Conservation (phyloP, 2,888 invertebrate genomes). For the Magallana nippona region DNA sequence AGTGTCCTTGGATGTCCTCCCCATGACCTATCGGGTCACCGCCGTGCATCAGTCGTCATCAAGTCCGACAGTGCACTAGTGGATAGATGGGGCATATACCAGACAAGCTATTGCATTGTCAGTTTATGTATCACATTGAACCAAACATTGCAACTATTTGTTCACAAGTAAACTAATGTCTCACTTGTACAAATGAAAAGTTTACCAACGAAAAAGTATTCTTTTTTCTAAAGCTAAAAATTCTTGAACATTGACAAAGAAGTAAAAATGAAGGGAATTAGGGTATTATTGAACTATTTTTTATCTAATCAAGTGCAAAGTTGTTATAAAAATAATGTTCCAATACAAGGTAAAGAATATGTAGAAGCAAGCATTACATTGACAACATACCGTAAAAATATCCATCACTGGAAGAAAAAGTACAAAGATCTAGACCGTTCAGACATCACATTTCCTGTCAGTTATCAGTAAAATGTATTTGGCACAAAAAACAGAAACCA, state of each 20-base stretch:
- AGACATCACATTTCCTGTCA: not conserved
- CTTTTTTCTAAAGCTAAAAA: no score
- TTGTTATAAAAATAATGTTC: not conserved
- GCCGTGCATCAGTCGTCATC: not conserved
- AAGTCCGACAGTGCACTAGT: not conserved
- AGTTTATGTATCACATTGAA: not conserved
- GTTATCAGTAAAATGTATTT: slow-evolving; percentile 9
- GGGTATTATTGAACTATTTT: not conserved
- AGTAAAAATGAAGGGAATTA: not conserved
- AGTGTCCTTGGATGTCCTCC: not conserved
- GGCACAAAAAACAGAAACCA: slow-evolving; percentile 28
- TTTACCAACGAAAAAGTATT: no score
- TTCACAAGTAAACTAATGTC: no score
- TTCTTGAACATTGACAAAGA: slow-evolving; percentile 5
- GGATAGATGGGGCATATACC: not conserved
- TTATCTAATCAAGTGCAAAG: not conserved
- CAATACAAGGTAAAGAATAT: not conserved
- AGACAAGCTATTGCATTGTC: slow-evolving; percentile 28
- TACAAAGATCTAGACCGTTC: not conserved
- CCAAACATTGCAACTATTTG: not conserved
- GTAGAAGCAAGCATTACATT: slow-evolving; percentile 12
- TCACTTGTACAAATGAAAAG: no score
- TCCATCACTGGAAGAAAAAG: not conserved
- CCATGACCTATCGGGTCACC: not conserved
- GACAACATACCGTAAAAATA: not conserved